Evolutionary conservation across 2,113 vertebrate species (phyloP).

Genomic region (Pteruthius melanotis): DNA sequence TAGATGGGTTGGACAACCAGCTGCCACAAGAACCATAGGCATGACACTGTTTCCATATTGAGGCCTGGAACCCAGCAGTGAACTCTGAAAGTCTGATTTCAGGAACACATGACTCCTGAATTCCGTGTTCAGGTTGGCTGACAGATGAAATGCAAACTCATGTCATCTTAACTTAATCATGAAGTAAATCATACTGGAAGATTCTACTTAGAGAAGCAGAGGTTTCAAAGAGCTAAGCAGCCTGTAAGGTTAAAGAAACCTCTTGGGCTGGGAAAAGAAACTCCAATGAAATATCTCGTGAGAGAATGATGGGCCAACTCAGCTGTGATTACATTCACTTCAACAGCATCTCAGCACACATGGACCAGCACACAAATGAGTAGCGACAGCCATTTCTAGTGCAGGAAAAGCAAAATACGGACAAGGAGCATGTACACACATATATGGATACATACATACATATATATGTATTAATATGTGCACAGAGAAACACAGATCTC

Average conservation of each 20-base stretch:
- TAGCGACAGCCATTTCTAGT: background rate
- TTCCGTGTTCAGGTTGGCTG: background rate
- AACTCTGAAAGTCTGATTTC: background rate
- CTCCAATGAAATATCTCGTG: background rate
- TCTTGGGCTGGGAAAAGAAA: background rate
- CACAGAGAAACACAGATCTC: background rate
- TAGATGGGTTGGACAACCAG: background rate
- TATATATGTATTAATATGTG: background rate
- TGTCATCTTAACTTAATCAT: background rate
- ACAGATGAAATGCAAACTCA: background rate
- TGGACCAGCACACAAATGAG: background rate
- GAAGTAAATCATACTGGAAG: background rate
- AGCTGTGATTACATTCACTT: background rate
- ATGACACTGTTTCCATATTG: rapidly evolving
- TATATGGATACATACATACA: background rate
- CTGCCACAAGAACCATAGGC: background rate
- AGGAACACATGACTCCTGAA: background rate
- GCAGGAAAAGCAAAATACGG: background rate
- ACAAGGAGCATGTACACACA: background rate
- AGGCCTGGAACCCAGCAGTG: background rate
- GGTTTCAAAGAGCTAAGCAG: background rate
- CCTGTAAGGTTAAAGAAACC: background rate
- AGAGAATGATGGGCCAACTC: background rate
- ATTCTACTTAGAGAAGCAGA: background rate
- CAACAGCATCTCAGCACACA: background rate